These are phyloP conservation scores for Himalopsyche phryganea DNA, from an alignment of 1,140 invertebrate species.

Conservation along the genomic window DNA sequence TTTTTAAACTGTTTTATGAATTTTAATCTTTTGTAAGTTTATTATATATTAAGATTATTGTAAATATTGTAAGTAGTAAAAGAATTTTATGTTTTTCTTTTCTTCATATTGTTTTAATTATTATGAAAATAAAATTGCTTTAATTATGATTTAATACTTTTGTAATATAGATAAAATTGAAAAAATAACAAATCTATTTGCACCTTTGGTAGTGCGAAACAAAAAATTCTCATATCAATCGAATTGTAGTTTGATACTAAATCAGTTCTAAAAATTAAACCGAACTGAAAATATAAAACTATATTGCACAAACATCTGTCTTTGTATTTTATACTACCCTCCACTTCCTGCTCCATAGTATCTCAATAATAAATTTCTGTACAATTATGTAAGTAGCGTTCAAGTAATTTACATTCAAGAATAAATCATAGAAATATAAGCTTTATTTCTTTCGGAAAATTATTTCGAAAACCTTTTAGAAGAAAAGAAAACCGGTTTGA, in stretches of 20 bases:
- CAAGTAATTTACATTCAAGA: too few relatives aligned
- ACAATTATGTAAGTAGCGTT: too few relatives aligned
- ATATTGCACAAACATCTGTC: slow-evolving; percentile 21
- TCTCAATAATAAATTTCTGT: too few relatives aligned
- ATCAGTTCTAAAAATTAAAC: slow-evolving; percentile 5
- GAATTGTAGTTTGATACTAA: slow-evolving; percentile 21
- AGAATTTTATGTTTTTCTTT: slow-evolving; percentile 26
- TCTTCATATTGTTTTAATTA: slow-evolving; percentile 12
- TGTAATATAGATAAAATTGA: slow-evolving; percentile 23
- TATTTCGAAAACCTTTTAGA: too few relatives aligned
- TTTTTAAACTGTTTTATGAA: slow-evolving; percentile 32
- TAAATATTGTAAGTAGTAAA: slow-evolving; percentile 35
- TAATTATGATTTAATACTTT: slow-evolving; percentile 27
- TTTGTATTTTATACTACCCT: slow-evolving; percentile 4
- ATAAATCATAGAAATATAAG: too few relatives aligned
- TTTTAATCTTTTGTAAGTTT: slow-evolving; percentile 29
- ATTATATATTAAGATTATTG: slow-evolving; percentile 30
- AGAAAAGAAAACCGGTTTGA: too few relatives aligned
- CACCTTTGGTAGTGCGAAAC: slow-evolving; percentile 3
- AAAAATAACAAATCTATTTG: slow-evolving; percentile 3
- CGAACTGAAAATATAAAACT: slow-evolving; percentile 24
- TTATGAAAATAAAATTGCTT: slow-evolving; percentile 25
- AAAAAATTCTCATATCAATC: slow-evolving; percentile 28
- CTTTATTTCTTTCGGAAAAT: too few relatives aligned
- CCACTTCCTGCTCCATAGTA: background rate